phyloP scores from a whole-genome alignment of 2,888 invertebrate genomes.

The Xylocampa areola region DNA sequence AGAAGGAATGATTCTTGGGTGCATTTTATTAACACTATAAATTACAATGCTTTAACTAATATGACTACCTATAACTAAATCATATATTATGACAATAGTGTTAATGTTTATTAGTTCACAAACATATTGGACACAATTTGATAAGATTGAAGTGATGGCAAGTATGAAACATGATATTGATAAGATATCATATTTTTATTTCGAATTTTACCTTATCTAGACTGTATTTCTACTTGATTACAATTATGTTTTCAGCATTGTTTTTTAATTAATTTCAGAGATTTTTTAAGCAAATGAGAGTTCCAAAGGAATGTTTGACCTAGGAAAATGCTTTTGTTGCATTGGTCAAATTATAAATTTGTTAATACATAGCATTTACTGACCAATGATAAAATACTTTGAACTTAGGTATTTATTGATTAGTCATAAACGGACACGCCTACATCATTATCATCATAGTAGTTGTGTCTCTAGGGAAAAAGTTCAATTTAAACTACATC shows the following conservation, averaged over 20 bases:
- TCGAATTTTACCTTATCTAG: conserved; percentile 38
- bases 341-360: conserved; percentile 26
- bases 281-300: too few species aligned
- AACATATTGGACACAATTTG: conserved; percentile 43
- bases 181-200: conserved; percentile 60
- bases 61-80: conserved; percentile 10
- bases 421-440: conserved; percentile 55
- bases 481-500: conserved; percentile 20
- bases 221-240: conserved; percentile 19
- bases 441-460: conserved; percentile 25
- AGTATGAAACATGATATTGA: conserved; percentile 52
- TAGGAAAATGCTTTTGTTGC: conserved; percentile 3
- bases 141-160: conserved; percentile 61
- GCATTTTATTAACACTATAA: conserved; percentile 21
- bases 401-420: conserved; percentile 54
- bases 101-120: conserved; percentile 32
- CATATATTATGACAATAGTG: conserved; percentile 23
- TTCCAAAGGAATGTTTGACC: too few species aligned
- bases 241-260: conserved; percentile 3
- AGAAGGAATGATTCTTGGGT: conserved; percentile 8
- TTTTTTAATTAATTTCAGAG: too few species aligned
- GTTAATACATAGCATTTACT: conserved; percentile 34
- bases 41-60: conserved; percentile 17
- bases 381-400: conserved; percentile 33
- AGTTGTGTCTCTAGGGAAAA: conserved; percentile 34